These are phyloP conservation scores for Xylocampa areola DNA, from an alignment of 2,888 invertebrate species.

Conservation along the genomic window DNA sequence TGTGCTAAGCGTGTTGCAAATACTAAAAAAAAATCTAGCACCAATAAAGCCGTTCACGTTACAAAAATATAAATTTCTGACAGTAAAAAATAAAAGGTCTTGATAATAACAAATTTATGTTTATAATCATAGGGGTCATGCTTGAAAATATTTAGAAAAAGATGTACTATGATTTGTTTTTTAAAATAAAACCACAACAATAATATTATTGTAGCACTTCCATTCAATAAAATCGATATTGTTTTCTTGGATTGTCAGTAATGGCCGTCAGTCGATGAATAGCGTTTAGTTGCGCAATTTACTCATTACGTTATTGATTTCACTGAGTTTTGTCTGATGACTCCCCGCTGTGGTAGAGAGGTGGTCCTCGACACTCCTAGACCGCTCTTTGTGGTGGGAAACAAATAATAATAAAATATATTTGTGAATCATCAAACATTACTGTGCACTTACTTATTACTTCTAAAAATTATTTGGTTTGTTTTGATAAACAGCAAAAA, in stretches of 20 bases:
- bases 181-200: constrained; percentile 17
- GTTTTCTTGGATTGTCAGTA: constrained; percentile 64
- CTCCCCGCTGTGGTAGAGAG: constrained; percentile 74
- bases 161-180: too few relatives aligned
- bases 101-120: too few relatives aligned
- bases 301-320: constrained; percentile 88
- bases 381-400: constrained; percentile 17
- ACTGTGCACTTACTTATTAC: too few relatives aligned
- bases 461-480: too few relatives aligned
- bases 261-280: constrained; percentile 67
- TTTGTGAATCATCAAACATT: constrained; percentile 8
- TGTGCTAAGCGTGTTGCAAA: too few relatives aligned
- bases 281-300: constrained; percentile 81
- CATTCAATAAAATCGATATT: constrained; percentile 40
- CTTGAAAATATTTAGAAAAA: too few relatives aligned
- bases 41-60: too few relatives aligned
- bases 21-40: too few relatives aligned
- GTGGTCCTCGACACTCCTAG: constrained; percentile 56
- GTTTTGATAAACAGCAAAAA: too few relatives aligned
- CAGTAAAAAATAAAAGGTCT: too few relatives aligned
- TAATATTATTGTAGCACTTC: constrained; percentile 21
- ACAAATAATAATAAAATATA: constrained; percentile 16
- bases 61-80: too few relatives aligned
- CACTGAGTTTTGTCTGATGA: constrained; percentile 80
- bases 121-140: too few relatives aligned